Base-by-base conservation (phyloP, 2,888 invertebrate genomes). In the Chrysolina americana region DNA sequence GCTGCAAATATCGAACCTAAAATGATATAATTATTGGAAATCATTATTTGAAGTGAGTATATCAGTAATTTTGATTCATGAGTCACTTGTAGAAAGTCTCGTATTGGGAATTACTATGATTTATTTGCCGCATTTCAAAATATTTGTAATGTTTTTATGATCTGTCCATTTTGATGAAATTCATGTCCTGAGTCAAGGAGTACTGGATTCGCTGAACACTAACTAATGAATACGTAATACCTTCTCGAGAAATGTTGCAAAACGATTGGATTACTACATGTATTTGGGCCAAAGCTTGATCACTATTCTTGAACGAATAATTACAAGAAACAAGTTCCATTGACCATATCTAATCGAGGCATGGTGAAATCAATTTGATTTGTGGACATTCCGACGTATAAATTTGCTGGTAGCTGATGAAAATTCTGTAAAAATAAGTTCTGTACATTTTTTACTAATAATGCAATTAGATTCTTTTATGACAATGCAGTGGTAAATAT, bases 261-360 rank as follows among this genome's bases (percentile, higher is more conserved):
- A 59, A 59, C 17, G 15, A 15, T 3, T 17, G 2, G 17, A 59
- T 59, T 59, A 59, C 13, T 11, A 65, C 23, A 65, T 65, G 65
- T 65, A 65, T 65, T 65, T 65, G 65, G 41, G 48, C 47, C 21
- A 65, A 47, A 21, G 21, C 48, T 59, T 15, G 28, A n/a, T 59
- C 23, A 15, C 15, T 28, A 13, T 28, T 59, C 23, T n/a, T 13
- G 17, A 59, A 4, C 8, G 28, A 23, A 23, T 11, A 15, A 59
- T 28, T 65, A 19, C 19, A 19, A n/a, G 50, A 50, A 50, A 50
- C 17, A 19, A 6, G 50, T 44, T 44, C 44, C 44, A 4, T 3
- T 13, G 15, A 13, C 11, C 11, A 50, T 50, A 50, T 19, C 50
- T 21, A 50, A 50, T 19, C 8, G 3, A 11, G 6, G 1, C 9